Conservation (phyloP, 1,140 invertebrate genomes). For the Calephelis virginiensis region DNA sequence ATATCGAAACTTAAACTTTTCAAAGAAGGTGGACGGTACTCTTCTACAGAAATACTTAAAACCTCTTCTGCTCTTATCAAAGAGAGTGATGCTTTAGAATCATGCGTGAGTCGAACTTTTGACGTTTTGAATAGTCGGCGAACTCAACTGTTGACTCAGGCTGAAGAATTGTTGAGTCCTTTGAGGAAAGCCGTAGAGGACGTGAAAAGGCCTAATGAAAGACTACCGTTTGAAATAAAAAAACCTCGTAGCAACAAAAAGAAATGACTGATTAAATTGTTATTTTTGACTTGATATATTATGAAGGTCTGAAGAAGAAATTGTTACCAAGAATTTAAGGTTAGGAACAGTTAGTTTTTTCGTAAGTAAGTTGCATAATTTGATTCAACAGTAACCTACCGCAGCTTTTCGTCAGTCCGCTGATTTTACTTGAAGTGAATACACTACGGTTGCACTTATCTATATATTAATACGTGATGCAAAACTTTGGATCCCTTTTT, state of each 20-base stretch:
- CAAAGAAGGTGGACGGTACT: constrained; percentile 51
- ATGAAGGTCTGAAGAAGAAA: too few relatives aligned
- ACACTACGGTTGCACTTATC: too few relatives aligned
- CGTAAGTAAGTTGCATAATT: too few relatives aligned
- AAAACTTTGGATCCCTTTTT: too few relatives aligned
- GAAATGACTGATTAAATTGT: constrained; percentile 22
- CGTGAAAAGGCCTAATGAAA: constrained; percentile 27
- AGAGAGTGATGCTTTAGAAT: constrained; percentile 46
- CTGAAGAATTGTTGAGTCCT: constrained; percentile 45
- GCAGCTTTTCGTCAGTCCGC: too few relatives aligned
- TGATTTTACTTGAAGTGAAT: too few relatives aligned
- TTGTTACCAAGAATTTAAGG: too few relatives aligned
- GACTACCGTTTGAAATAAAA: constrained; percentile 31
- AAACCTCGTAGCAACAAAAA: constrained; percentile 37
- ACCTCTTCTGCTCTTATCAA: constrained; percentile 39
- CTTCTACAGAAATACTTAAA: constrained; percentile 44
- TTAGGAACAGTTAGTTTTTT: too few relatives aligned
- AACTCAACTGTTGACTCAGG: constrained; percentile 39
- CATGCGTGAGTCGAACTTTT: constrained; percentile 32
- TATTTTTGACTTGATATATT: too few relatives aligned
- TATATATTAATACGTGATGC: too few relatives aligned
- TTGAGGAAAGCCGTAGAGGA: constrained; percentile 43
- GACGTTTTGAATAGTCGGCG: constrained; percentile 46
- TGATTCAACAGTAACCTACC: too few relatives aligned
- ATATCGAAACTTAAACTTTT: constrained; percentile 51